Percentiles rank a stretch among this genome's conserved stretches.
These are phyloP conservation scores for Poecile montanus DNA, from an alignment of 2,797 vertebrate species.

Conservation along the genomic window DNA sequence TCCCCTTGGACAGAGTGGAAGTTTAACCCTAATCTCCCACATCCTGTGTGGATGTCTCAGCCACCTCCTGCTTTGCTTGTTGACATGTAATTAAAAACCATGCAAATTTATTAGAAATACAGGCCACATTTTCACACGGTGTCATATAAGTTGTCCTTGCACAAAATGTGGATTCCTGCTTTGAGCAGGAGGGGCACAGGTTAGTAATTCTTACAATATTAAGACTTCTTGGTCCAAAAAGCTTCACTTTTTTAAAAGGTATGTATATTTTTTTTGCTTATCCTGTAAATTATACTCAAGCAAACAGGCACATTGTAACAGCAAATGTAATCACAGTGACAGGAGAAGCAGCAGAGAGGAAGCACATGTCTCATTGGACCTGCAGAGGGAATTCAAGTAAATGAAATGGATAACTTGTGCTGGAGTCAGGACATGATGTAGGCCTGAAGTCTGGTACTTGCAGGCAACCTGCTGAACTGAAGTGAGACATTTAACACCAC, in stretches of 20 bases:
- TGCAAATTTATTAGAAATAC: neutral
- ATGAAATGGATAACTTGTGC: neutral
- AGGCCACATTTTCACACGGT: neutral
- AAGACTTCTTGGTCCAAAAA: neutral
- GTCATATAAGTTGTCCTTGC: neutral
- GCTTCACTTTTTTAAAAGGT: neutral
- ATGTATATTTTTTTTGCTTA: fast-evolving
- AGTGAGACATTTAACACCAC: neutral
- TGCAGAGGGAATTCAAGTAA: neutral
- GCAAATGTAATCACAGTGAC: neutral
- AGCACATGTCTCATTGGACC: neutral
- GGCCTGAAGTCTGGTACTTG: neutral
- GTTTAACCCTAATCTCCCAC: neutral
- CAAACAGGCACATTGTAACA: neutral
- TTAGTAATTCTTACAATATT: neutral
- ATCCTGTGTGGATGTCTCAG: neutral
- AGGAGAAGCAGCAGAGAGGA: neutral
- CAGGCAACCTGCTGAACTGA: neutral
- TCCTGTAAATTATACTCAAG: neutral
- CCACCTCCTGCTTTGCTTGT: neutral
- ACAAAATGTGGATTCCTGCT: neutral
- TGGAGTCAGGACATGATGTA: fast-evolving
- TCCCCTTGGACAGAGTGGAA: neutral
- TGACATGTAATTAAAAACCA: neutral
- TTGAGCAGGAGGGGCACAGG: neutral